Conservation (phyloP, 2,797 vertebrate genomes). For the Myotis daubentonii region DNA sequence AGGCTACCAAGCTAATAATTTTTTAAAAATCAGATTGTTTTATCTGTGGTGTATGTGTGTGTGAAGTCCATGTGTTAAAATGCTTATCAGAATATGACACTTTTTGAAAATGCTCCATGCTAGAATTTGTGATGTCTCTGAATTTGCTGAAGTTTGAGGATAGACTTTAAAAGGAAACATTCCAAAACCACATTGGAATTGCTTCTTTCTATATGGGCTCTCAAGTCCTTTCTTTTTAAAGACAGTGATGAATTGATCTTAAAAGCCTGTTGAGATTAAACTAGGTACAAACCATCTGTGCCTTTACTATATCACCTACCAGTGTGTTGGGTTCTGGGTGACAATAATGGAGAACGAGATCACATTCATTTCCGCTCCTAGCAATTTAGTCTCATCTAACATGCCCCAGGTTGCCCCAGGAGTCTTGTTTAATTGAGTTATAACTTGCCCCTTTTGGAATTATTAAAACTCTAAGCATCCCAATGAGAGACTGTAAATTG, state of each 20-base stretch:
- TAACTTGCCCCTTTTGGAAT: slow-evolving; percentile 42
- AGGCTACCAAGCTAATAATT: not conserved
- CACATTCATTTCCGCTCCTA: not conserved
- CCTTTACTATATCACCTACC: not conserved
- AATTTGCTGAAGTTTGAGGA: not conserved
- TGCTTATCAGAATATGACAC: not conserved
- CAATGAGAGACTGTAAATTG: not conserved
- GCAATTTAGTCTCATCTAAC: not conserved
- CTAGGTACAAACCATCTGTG: not conserved
- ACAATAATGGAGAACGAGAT: not conserved
- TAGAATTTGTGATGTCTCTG: not conserved
- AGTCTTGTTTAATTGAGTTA: slow-evolving; percentile 12
- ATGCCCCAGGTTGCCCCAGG: not conserved
- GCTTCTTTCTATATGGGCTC: not conserved
- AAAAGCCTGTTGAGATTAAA: slow-evolving; percentile 30
- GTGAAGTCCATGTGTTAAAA: not conserved
- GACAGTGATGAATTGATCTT: slow-evolving; percentile 29
- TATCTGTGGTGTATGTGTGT: not conserved
- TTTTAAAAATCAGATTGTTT: not conserved
- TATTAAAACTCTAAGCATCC: slow-evolving; percentile 26
- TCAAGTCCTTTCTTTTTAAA: not conserved
- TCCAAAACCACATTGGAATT: not conserved
- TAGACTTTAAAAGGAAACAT: not conserved
- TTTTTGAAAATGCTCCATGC: not conserved
- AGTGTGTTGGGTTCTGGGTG: not conserved